These are phyloP conservation scores for Anser cygnoides DNA, from an alignment of 2,113 vertebrate genomes.

Conservation along the genomic window DNA sequence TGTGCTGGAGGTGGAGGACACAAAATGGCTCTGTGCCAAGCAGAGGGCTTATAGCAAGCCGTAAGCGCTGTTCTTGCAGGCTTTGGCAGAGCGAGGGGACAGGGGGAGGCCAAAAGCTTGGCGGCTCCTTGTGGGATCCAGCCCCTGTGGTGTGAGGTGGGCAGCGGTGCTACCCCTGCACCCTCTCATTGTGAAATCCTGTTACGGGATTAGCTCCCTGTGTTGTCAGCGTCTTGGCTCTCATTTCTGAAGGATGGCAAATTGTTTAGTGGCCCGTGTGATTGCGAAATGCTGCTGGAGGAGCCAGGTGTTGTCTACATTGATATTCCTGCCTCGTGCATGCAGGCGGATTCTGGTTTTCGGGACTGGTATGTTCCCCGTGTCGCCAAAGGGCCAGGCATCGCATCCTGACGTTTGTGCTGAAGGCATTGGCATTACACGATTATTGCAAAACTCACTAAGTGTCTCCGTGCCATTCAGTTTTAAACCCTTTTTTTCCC, in stretches of 20 bases:
- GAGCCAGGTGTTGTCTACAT: neutral
- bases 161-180: fast-evolving
- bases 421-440: neutral
- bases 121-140: neutral
- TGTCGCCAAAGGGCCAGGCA: neutral
- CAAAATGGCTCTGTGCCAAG: neutral
- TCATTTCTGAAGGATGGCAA: neutral
- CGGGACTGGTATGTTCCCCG: neutral
- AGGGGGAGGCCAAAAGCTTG: neutral
- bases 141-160: neutral
- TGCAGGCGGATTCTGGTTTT: neutral
- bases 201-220: neutral
- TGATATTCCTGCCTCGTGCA: neutral
- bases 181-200: neutral
- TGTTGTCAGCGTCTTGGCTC: neutral
- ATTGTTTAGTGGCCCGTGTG: neutral
- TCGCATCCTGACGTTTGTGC: neutral
- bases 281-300: neutral
- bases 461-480: neutral
- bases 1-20: neutral
- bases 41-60: fast-evolving
- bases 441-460: neutral
- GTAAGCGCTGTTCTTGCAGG: neutral
- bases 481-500: neutral
- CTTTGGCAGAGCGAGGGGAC: neutral